Evolutionary conservation across 1,140 invertebrate genomes (phyloP).

Genomic region (Chymomyza costata): DNA sequence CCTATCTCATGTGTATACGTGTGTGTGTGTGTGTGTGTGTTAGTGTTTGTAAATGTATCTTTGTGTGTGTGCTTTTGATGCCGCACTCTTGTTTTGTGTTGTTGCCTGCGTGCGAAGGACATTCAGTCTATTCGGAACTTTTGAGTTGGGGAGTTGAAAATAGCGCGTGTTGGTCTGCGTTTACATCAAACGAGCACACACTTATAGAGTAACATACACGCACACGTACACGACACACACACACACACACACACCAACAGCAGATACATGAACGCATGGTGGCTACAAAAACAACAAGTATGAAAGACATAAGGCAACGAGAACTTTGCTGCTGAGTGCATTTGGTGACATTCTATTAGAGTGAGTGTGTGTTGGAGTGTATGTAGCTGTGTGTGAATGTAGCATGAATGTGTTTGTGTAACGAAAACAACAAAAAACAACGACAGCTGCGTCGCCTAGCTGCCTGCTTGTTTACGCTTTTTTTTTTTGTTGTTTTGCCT

Average conservation of each 20-base stretch:
- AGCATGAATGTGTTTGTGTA: conserved; percentile 1
- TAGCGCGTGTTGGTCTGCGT: conserved; percentile 38
- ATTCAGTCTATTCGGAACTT: conserved; percentile 55
- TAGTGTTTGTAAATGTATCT: conserved; percentile 18
- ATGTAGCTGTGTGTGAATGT: conserved; percentile 1
- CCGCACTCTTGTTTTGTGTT: conserved; percentile 14
- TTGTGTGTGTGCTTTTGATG: conserved; percentile 23
- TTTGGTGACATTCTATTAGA: too few species aligned
- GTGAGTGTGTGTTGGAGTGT: neutral
- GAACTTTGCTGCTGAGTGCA: too few species aligned
- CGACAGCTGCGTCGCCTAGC: too few species aligned
- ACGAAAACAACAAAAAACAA: conserved; percentile 5
- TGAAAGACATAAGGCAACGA: too few species aligned
- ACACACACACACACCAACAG: conserved; percentile 1
- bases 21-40: conserved; percentile 5
- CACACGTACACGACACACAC: conserved; percentile 8
- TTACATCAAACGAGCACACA: neutral
- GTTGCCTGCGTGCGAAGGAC: conserved; percentile 45
- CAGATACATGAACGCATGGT: too few species aligned
- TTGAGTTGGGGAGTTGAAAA: conserved; percentile 53
- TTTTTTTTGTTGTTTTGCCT: conserved; percentile 6
- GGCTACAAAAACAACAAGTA: too few species aligned
- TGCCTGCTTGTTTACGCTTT: neutral
- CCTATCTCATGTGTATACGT: neutral
- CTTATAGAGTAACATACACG: conserved; percentile 3